Conservation (phyloP, 2,797 vertebrate genomes). For the Phrynocephalus vlangalii region DNA sequence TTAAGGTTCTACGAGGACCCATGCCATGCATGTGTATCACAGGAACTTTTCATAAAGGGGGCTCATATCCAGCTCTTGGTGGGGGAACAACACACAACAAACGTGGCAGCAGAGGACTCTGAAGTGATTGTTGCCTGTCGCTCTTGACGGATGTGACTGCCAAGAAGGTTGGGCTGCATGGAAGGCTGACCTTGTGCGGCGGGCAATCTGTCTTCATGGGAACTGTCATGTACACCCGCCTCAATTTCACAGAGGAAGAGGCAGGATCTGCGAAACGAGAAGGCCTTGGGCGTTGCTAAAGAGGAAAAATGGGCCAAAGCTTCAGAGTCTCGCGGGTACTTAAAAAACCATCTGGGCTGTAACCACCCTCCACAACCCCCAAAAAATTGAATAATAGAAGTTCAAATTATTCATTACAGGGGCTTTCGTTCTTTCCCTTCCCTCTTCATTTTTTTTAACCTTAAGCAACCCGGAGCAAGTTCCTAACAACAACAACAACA, state of each 20-base stretch:
- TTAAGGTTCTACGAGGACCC: not conserved
- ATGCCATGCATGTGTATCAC: not conserved
- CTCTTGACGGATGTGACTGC: conserved; percentile 75
- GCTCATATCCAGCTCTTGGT: conserved; percentile 29
- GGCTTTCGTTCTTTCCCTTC: not conserved
- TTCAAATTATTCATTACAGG: not conserved
- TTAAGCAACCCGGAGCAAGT: too few relatives aligned
- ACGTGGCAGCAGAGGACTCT: conserved; percentile 53
- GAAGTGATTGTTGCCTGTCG: conserved; percentile 70
- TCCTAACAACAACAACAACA: not conserved
- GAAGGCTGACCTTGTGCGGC: conserved; percentile 80
- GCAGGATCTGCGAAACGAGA: conserved; percentile 62
- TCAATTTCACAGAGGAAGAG: conserved; percentile 79
- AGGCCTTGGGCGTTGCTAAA: conserved; percentile 74
- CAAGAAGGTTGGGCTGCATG: conserved; percentile 66
- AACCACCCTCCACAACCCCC: conserved; percentile 45
- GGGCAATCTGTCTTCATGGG: conserved; percentile 82
- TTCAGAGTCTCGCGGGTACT: conserved; percentile 54
- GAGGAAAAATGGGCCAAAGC: conserved; percentile 74
- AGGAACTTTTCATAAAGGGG: conserved; percentile 50
- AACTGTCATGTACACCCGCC: conserved; percentile 75
- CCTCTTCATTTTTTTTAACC: not conserved
- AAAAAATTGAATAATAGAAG: conserved; percentile 4
- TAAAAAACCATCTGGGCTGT: conserved; percentile 68
- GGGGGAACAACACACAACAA: conserved; percentile 60